These are phyloP conservation scores for Oegoconia quadripuncta DNA, from an alignment of 2,888 invertebrate genomes.

Conservation along the genomic window DNA sequence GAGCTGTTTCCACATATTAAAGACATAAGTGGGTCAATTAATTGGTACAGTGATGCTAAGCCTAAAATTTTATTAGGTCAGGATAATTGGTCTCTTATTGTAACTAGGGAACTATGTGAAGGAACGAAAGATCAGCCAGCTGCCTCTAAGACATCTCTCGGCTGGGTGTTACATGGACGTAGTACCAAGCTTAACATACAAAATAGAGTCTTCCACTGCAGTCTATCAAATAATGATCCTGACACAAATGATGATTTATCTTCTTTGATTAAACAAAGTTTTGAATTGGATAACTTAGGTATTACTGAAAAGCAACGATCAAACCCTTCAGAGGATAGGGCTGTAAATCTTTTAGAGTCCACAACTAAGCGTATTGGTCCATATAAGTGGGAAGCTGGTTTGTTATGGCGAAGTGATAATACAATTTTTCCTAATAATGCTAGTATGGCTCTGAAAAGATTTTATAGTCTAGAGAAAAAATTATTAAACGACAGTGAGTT, in stretches of 20 bases:
- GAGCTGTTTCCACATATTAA: too few species aligned
- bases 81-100: background rate
- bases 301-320: background rate
- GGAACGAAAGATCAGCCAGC: background rate
- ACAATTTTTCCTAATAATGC: background rate
- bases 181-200: too few species aligned
- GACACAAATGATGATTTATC: background rate
- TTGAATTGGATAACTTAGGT: background rate
- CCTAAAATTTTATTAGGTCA: background rate
- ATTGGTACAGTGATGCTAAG: too few species aligned
- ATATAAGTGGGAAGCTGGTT: background rate
- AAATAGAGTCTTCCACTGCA: background rate
- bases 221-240: background rate
- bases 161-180: conserved; percentile 1
- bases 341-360: background rate
- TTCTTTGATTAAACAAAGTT: background rate
- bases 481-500: conserved; percentile 15
- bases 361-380: background rate
- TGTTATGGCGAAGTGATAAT: background rate
- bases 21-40: too few species aligned
- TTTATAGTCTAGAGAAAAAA: conserved; percentile 13
- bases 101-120: background rate
- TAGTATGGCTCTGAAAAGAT: background rate
- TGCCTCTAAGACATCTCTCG: background rate
- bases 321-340: background rate